These are phyloP conservation scores for Lethrus apterus DNA, from an alignment of 1,140 invertebrate species.

Conservation along the genomic window DNA sequence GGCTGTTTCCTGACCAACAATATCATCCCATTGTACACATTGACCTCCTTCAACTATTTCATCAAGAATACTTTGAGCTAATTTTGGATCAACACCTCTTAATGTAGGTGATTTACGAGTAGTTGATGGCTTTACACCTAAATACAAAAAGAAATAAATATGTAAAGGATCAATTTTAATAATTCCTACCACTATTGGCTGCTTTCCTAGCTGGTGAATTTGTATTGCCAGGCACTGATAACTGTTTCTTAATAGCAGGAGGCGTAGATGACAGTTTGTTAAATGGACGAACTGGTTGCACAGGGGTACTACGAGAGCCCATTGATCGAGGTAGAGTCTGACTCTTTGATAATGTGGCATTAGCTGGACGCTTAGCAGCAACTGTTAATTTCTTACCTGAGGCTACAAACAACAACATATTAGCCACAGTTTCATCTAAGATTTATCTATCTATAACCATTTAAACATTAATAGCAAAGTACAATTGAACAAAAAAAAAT, in stretches of 20 bases:
- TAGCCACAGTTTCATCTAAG: no score
- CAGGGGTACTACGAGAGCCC: conserved; percentile 54
- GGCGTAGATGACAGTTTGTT: conserved; percentile 69
- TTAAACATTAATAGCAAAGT: neutral
- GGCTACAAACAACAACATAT: conserved; percentile 42
- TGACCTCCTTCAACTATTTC: conserved; percentile 68
- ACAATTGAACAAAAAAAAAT: neutral
- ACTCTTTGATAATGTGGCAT: conserved; percentile 62
- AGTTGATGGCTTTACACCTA: conserved; percentile 12
- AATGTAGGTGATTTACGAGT: conserved; percentile 43
- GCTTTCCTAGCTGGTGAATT: conserved; percentile 53
- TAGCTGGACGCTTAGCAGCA: conserved; percentile 55
- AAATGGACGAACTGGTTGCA: conserved; percentile 45
- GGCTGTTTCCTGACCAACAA: conserved; percentile 80
- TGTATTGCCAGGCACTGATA: conserved; percentile 56
- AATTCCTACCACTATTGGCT: conserved; percentile 17
- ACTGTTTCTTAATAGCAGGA: conserved; percentile 70
- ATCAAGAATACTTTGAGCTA: conserved; percentile 72
- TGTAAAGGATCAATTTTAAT: neutral
- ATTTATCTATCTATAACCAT: conserved; percentile 1
- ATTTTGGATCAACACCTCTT: conserved; percentile 81
- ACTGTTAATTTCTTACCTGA: conserved; percentile 66
- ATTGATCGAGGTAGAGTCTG: conserved; percentile 76
- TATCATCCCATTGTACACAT: conserved; percentile 86
- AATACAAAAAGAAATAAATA: neutral